Percentiles rank a stretch among this genome's conserved stretches.
Conservation (phyloP, 2,797 vertebrate species). For the Perodicticus potto region DNA sequence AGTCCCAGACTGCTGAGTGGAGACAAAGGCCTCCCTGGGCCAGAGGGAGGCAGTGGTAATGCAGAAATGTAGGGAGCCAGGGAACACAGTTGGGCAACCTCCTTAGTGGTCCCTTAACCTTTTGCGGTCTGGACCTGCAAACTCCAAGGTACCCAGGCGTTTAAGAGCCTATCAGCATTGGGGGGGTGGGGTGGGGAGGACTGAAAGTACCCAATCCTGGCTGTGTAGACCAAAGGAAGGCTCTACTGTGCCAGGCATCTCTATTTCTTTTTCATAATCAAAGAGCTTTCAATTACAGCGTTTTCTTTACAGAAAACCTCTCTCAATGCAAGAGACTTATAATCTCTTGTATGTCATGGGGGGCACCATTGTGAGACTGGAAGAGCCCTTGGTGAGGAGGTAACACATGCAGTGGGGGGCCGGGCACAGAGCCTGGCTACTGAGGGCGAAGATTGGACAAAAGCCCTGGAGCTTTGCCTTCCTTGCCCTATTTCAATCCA, state of each 20-base stretch:
- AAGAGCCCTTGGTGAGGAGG: slow-evolving; percentile 5
- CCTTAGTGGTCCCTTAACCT: background rate
- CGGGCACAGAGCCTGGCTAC: background rate
- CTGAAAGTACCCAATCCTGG: background rate
- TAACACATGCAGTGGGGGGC: background rate
- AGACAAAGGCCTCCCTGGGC: background rate
- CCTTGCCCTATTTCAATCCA: slow-evolving; percentile 82
- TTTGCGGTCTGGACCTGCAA: background rate
- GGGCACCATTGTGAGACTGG: slow-evolving; percentile 18
- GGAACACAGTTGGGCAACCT: background rate
- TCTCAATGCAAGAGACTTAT: slow-evolving; percentile 48
- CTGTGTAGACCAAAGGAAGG: background rate
- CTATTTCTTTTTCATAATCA: slow-evolving; percentile 64
- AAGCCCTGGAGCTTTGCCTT: slow-evolving; percentile 56
- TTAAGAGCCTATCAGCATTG: background rate
- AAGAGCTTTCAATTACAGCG: slow-evolving; percentile 61
- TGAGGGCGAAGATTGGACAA: slow-evolving; percentile 61
- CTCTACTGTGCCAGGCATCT: slow-evolving; percentile 21
- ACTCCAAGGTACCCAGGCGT: background rate
- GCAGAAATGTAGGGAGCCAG: background rate
- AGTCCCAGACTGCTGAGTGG: fast-evolving
- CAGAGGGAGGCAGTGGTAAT: background rate
- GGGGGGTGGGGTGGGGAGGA: background rate
- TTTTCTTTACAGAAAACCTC: slow-evolving; percentile 64
- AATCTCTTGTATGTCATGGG: slow-evolving; percentile 55